Percentiles rank a stretch among this genome's conserved stretches.
These are phyloP conservation scores for Melanocharis versteri DNA, from an alignment of 2,113 vertebrate genomes.

Conservation along the genomic window DNA sequence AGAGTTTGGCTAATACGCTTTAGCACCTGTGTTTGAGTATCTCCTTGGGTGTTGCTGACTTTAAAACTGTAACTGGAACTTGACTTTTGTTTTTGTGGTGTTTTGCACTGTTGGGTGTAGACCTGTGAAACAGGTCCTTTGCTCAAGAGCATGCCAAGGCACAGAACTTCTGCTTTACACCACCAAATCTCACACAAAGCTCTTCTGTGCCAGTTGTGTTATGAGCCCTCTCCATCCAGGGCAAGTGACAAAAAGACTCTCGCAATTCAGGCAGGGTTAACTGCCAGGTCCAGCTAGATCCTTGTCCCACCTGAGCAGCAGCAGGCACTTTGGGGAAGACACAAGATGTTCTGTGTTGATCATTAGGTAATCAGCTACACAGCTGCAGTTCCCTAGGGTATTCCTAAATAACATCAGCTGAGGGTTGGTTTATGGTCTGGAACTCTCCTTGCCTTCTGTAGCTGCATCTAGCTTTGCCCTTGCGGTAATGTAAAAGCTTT, in stretches of 20 bases:
- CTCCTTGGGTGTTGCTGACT: background rate
- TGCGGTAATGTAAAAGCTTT: background rate
- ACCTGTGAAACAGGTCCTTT: background rate
- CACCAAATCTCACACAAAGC: accelerated
- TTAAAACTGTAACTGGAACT: background rate
- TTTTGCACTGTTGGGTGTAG: background rate
- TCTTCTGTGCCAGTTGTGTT: background rate
- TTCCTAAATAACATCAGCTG: background rate
- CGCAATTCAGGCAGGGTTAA: background rate
- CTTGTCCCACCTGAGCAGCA: background rate
- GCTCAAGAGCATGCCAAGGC: background rate
- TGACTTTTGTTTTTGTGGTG: background rate
- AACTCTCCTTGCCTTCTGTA: background rate
- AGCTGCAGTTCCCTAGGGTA: background rate
- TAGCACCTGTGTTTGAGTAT: background rate
- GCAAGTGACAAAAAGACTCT: background rate
- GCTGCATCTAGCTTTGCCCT: background rate
- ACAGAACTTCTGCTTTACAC: background rate
- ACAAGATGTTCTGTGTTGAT: background rate
- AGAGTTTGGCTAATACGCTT: background rate
- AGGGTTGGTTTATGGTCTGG: background rate
- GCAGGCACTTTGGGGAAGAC: background rate
- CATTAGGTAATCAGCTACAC: background rate
- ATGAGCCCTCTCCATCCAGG: background rate
- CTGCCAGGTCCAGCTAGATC: background rate